A percentile compares a stretch with the other conserved stretches of the same genome.
These are phyloP conservation scores for Stratiomys singularior DNA, from an alignment of 2,888 invertebrate genomes.

Conservation along the genomic window DNA sequence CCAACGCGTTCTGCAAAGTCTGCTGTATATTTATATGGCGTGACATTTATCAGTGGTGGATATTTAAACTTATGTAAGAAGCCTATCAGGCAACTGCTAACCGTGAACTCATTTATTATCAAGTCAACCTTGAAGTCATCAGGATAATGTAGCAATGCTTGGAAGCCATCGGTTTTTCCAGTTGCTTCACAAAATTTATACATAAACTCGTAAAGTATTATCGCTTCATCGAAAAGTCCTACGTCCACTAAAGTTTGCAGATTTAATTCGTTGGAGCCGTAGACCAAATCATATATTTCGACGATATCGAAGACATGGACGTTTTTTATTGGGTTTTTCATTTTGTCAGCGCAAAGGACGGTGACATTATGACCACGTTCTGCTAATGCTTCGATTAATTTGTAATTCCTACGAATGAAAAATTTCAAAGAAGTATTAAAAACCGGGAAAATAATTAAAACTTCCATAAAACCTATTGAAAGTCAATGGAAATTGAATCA, in stretches of 20 bases:
- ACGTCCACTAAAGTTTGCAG: not conserved
- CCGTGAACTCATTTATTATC: conserved; percentile 57
- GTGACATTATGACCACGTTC: conserved; percentile 53
- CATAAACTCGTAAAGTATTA: conserved; percentile 47
- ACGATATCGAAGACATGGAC: conserved; percentile 58
- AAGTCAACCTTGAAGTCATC: conserved; percentile 58
- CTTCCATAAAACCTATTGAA: too few species aligned
- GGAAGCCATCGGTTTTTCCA: conserved; percentile 55
- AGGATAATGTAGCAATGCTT: conserved; percentile 56
- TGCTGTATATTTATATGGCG: conserved; percentile 53
- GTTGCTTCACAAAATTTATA: conserved; percentile 50
- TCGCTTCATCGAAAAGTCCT: conserved; percentile 31
- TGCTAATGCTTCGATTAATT: conserved; percentile 46
- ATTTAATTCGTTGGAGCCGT: conserved; percentile 21
- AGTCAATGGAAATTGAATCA: too few species aligned
- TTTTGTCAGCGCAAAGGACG: conserved; percentile 55
- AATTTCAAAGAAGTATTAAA: too few species aligned
- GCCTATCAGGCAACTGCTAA: conserved; percentile 56
- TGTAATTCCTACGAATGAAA: conserved; percentile 43
- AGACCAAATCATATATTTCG: conserved; percentile 52
- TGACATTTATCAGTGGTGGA: conserved; percentile 56
- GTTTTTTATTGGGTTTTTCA: conserved; percentile 53
- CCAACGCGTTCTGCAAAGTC: conserved; percentile 49
- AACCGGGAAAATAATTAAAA: too few species aligned
- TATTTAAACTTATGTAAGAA: conserved; percentile 58